Percentiles rank a stretch among this genome's conserved stretches.
phyloP scores from a whole-genome alignment of 2,888 invertebrate species.

The Meliscaeva auricollis region DNA sequence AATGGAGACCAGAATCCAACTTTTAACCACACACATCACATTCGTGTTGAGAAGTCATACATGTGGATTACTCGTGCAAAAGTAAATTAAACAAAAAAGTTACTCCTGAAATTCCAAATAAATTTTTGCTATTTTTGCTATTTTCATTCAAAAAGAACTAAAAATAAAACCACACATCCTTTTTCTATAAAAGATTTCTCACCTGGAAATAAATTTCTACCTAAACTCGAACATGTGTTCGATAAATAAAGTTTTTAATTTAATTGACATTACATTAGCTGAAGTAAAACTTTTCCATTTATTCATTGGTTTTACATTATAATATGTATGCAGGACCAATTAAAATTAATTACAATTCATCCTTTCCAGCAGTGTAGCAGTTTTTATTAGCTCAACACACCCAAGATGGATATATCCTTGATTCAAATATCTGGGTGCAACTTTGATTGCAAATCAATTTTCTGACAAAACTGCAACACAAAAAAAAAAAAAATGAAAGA shows the following conservation, averaged over 20 bases:
- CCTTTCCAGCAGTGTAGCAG: neutral
- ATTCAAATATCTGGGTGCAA: conserved; percentile 9
- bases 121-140: neutral
- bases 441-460: conserved; percentile 62
- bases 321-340: conserved; percentile 4
- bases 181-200: neutral
- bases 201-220: neutral
- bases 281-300: neutral
- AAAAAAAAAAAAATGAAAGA: conserved; percentile 1
- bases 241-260: conserved; percentile 26
- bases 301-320: conserved; percentile 21
- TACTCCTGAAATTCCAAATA: neutral
- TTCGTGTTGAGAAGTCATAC: neutral
- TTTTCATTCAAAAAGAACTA: neutral
- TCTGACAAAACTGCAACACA: conserved; percentile 8
- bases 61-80: neutral
- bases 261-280: conserved; percentile 12
- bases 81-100: conserved; percentile 16
- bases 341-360: conserved; percentile 38
- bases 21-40: neutral
- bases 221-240: conserved; percentile 11
- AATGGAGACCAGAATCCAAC: neutral
- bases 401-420: neutral
- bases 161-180: conserved; percentile 8
- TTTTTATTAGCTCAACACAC: neutral